Conservation (phyloP, 2,888 invertebrate genomes). For the Agelastica alni region DNA sequence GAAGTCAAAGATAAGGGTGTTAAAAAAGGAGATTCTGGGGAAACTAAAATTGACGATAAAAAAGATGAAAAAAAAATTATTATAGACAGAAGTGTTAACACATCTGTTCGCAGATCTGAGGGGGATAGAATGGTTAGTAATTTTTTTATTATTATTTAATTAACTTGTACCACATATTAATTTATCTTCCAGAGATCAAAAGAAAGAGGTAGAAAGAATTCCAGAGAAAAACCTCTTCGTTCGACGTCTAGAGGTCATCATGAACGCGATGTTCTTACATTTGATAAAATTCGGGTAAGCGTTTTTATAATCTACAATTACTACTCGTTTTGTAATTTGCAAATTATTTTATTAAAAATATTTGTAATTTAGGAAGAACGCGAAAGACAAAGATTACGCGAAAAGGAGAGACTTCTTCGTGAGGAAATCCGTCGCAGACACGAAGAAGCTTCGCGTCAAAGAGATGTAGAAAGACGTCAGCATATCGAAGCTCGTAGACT, state of each 20-base stretch:
- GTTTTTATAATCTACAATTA: no score
- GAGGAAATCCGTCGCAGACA: conserved; percentile 82
- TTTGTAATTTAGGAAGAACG: conserved; percentile 66
- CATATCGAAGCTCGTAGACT: conserved; percentile 83
- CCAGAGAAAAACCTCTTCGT: conserved; percentile 30
- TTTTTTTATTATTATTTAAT: neutral
- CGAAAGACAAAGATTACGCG: conserved; percentile 73
- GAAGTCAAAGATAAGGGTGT: conserved; percentile 21
- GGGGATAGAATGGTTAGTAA: neutral
- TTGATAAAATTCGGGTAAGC: conserved; percentile 77
- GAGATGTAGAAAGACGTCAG: conserved; percentile 75
- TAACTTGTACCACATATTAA: neutral
- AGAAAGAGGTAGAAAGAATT: conserved; percentile 23
- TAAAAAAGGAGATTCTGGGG: conserved; percentile 18
- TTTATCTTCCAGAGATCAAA: conserved; percentile 22
- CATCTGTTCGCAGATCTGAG: conserved; percentile 1
- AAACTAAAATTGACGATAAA: conserved; percentile 34
- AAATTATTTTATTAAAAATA: neutral
- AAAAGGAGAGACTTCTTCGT: conserved; percentile 75
- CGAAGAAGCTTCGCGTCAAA: conserved; percentile 75
- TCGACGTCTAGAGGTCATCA: conserved; percentile 33
- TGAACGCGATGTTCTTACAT: conserved; percentile 68
- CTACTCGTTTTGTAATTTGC: neutral
- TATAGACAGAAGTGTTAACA: conserved; percentile 30
- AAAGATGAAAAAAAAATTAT: no score